A percentile compares a stretch with the other conserved stretches of the same genome.
These are phyloP conservation scores for Australoheros scitulus DNA, from an alignment of 2,113 vertebrate species.

Conservation along the genomic window DNA sequence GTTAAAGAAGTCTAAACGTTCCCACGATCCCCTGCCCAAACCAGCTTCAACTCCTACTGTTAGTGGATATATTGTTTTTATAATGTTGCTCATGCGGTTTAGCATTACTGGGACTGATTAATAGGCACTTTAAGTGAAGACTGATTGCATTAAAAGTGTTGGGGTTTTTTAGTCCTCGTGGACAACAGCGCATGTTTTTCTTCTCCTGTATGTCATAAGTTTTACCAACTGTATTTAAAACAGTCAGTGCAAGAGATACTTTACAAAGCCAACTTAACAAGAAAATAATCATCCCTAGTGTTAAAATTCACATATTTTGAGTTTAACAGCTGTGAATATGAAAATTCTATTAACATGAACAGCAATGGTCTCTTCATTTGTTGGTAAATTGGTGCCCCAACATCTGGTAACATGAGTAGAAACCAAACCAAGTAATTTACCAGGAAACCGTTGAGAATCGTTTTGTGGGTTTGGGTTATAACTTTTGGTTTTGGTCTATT, in stretches of 20 bases:
- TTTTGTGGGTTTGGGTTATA: constrained; percentile 12
- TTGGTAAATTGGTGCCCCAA: constrained; percentile 34
- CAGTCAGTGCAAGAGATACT: background rate
- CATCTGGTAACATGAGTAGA: constrained; percentile 35
- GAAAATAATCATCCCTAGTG: background rate
- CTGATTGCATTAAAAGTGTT: background rate
- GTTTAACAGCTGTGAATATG: background rate
- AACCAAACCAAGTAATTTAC: constrained; percentile 25
- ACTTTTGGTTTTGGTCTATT: constrained; percentile 26
- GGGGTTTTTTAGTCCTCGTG: background rate
- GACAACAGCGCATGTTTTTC: background rate
- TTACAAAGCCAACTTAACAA: background rate
- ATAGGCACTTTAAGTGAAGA: background rate
- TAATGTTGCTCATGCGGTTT: background rate
- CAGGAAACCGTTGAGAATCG: constrained; percentile 34
- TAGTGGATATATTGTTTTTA: background rate
- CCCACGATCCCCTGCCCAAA: constrained; percentile 68
- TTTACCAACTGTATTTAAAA: background rate
- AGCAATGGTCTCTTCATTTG: background rate
- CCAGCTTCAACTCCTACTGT: background rate
- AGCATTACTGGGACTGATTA: background rate
- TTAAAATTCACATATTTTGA: background rate
- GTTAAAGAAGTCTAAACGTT: constrained; percentile 74
- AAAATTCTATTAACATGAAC: background rate
- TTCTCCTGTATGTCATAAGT: background rate